phyloP scores from a whole-genome alignment of 2,113 vertebrate species.

The Platycercus adscitus region DNA sequence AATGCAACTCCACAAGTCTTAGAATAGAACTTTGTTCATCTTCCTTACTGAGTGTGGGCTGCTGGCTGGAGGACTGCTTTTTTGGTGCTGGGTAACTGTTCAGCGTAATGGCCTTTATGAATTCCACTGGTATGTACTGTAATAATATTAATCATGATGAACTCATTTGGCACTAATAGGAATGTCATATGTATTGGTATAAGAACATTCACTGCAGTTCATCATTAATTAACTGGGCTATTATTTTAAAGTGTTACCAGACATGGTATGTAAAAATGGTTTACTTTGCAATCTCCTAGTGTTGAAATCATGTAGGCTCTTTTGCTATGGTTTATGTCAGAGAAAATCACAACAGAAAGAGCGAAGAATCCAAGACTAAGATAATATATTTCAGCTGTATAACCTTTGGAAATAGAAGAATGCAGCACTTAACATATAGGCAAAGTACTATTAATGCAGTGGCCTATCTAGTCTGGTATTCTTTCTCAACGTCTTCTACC shows the following conservation, averaged over 20 bases:
- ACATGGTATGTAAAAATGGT: slow-evolving; percentile 85
- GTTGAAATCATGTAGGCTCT: slow-evolving; percentile 76
- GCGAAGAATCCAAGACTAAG: slow-evolving; percentile 61
- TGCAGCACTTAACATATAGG: not conserved
- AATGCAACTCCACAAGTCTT: not conserved
- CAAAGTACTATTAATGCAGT: not conserved
- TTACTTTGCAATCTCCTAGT: slow-evolving; percentile 80
- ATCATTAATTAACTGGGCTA: slow-evolving; percentile 83
- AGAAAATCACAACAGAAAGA: slow-evolving; percentile 75
- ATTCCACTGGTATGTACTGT: slow-evolving; percentile 76
- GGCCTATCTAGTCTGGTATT: not conserved
- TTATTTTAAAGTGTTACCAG: slow-evolving; percentile 87
- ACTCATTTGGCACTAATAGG: slow-evolving; percentile 81
- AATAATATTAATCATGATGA: slow-evolving; percentile 83
- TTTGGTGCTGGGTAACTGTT: slow-evolving; percentile 52
- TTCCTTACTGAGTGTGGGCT: slow-evolving; percentile 49
- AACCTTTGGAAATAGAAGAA: slow-evolving; percentile 49
- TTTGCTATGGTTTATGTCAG: slow-evolving; percentile 79
- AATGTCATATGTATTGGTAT: slow-evolving; percentile 79
- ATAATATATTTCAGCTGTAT: slow-evolving; percentile 67
- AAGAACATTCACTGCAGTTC: slow-evolving; percentile 80
- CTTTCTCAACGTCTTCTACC: not conserved
- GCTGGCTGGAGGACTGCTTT: not conserved
- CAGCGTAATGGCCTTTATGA: slow-evolving; percentile 58
- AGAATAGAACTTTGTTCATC: slow-evolving; percentile 62